Evolutionary conservation across 92 coral and sea anemone genomes (phyloP).

Genomic region (Zoanthus sociatus): DNA sequence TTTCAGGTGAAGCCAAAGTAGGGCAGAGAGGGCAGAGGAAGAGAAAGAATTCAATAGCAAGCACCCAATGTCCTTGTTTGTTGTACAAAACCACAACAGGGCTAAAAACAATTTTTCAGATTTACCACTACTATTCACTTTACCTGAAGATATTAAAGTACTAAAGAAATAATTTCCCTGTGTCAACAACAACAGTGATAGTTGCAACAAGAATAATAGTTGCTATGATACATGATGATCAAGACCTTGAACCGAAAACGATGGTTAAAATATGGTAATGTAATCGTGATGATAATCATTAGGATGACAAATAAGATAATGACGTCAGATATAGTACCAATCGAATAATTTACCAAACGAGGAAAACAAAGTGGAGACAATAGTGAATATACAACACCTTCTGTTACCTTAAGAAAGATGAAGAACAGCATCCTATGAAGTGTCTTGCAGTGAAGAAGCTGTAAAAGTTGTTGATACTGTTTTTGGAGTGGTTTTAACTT

Average conservation of each 20-base stretch:
- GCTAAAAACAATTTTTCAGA: no score
- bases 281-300: neutral
- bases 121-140: no score
- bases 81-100: no score
- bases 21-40: no score
- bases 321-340: neutral
- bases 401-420: slow-evolving; percentile 84
- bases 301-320: neutral
- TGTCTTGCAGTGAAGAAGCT: slow-evolving; percentile 84
- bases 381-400: neutral
- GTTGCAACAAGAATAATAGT: neutral
- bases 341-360: neutral
- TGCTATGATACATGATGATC: neutral
- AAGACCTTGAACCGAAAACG: neutral
- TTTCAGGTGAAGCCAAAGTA: no score
- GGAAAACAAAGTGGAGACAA: neutral
- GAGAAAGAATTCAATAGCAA: no score
- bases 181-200: no score
- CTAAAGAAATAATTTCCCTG: no score
- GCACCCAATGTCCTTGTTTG: no score
- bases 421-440: slow-evolving; percentile 85
- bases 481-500: slow-evolving; percentile 79
- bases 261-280: neutral
- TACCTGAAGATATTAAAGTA: no score
- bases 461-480: slow-evolving; percentile 69